These are phyloP conservation scores for Acanthurus leucopareius DNA, from an alignment of 2,797 vertebrate genomes.

Conservation along the genomic window DNA sequence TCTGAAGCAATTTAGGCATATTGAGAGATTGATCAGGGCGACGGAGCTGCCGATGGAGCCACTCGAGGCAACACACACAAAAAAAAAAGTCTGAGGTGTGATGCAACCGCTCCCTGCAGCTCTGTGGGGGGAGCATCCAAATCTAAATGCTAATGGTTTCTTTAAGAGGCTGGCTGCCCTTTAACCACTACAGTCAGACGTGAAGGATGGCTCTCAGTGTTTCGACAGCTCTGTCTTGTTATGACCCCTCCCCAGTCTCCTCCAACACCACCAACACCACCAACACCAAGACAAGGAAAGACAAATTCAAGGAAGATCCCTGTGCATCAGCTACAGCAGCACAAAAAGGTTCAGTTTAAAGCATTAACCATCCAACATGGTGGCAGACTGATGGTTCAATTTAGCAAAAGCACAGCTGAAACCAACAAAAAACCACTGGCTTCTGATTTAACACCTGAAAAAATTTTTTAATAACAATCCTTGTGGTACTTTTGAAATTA, in stretches of 20 bases:
- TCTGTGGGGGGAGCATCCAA: conserved; percentile 60
- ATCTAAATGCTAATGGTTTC: conserved; percentile 86
- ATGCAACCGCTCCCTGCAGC: conserved; percentile 59
- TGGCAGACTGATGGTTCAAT: conserved; percentile 12
- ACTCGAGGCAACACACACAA: conserved; percentile 58
- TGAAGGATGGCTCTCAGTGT: conserved; percentile 78
- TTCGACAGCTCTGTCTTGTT: conserved; percentile 70
- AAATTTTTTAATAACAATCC: too few relatives aligned
- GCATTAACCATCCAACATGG: background rate
- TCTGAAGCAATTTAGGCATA: conserved; percentile 80
- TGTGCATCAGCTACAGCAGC: conserved; percentile 3
- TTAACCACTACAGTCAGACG: conserved; percentile 79
- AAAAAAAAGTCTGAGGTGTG: conserved; percentile 70
- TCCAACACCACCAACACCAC: conserved; percentile 28
- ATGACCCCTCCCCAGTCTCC: conserved; percentile 51
- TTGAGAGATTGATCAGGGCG: conserved; percentile 81
- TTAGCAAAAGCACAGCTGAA: background rate
- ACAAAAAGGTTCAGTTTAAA: conserved; percentile 17
- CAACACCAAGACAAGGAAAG: background rate
- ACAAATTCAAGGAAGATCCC: conserved; percentile 11
- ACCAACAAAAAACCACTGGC: conserved; percentile 7
- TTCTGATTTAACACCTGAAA: too few relatives aligned
- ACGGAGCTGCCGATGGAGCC: conserved; percentile 68
- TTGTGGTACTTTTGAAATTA: too few relatives aligned
- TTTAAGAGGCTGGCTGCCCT: conserved; percentile 81